A percentile compares a stretch with the other conserved stretches of the same genome.
Evolutionary conservation across 2,797 vertebrate species (phyloP).

Genomic region (Etheostoma nigrum): DNA sequence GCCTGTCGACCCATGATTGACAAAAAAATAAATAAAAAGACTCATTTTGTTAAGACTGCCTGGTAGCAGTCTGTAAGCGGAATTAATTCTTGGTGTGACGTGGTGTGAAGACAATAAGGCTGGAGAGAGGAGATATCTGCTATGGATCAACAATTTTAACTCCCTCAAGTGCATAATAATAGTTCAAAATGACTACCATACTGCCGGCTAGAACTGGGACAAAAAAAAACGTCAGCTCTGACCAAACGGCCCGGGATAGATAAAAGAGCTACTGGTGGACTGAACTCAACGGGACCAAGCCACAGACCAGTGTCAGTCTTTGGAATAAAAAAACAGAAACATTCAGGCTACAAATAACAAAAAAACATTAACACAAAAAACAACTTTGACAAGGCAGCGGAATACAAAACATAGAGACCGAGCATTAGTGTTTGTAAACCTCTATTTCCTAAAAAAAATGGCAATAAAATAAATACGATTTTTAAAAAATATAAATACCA

Average conservation of each 20-base stretch:
- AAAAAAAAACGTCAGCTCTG: conserved; percentile 59
- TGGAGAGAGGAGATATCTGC: conserved; percentile 81
- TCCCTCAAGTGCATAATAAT: conserved; percentile 83
- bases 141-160: conserved; percentile 77
- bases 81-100: conserved; percentile 65
- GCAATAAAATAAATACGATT: conserved; percentile 90
- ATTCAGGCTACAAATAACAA: conserved; percentile 81
- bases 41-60: conserved; percentile 38
- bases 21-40: conserved; percentile 9
- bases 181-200: conserved; percentile 71
- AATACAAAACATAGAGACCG: conserved; percentile 86
- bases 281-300: conserved; percentile 80
- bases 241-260: conserved; percentile 71
- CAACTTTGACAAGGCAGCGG: conserved; percentile 80
- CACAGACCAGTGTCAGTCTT: conserved; percentile 87
- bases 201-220: conserved; percentile 71
- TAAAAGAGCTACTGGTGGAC: conserved; percentile 89
- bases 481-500: conserved; percentile 91
- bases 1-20: conserved; percentile 18
- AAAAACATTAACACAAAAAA: conserved; percentile 56
- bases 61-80: conserved; percentile 49
- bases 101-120: conserved; percentile 82
- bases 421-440: conserved; percentile 90
- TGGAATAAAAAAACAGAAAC: conserved; percentile 85
- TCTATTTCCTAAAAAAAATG: conserved; percentile 90